These are phyloP conservation scores for Nomia melanderi DNA, from an alignment of 1,140 invertebrate species.

Conservation along the genomic window DNA sequence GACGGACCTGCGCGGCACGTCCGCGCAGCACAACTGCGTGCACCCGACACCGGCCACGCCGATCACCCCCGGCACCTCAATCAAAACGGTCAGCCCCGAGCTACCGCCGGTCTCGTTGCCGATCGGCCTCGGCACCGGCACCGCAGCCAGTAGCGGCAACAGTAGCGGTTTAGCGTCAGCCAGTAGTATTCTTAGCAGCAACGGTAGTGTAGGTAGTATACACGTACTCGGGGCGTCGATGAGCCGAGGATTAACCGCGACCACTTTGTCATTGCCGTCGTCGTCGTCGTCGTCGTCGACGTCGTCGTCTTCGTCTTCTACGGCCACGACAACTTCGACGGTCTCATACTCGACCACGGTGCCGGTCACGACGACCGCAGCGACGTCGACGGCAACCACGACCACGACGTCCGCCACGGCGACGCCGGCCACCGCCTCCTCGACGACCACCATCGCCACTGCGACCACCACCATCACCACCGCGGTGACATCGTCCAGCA, in stretches of 20 bases:
- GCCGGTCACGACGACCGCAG: constrained; percentile 44
- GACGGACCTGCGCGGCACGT: constrained; percentile 68
- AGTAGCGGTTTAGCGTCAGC: constrained; percentile 58
- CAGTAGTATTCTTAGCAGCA: constrained; percentile 62
- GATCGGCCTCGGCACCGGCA: constrained; percentile 58
- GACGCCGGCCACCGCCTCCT: constrained; percentile 52
- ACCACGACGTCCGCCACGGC: constrained; percentile 24
- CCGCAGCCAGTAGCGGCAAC: constrained; percentile 59
- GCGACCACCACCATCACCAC: constrained; percentile 53
- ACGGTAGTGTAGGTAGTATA: constrained; percentile 58
- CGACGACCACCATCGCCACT: constrained; percentile 28
- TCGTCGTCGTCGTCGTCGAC: constrained; percentile 17
- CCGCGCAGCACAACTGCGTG: constrained; percentile 70
- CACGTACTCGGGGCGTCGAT: constrained; percentile 69
- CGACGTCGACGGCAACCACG: constrained; percentile 39
- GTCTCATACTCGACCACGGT: constrained; percentile 26
- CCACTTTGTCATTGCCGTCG: constrained; percentile 17
- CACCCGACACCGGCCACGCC: constrained; percentile 76
- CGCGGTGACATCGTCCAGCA: constrained; percentile 24
- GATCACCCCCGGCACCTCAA: constrained; percentile 76
- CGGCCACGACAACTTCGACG: constrained; percentile 45
- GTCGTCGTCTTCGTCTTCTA: constrained; percentile 39
- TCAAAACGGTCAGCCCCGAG: constrained; percentile 79
- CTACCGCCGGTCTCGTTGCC: constrained; percentile 77
- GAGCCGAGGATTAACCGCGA: constrained; percentile 53